phyloP scores from a whole-genome alignment of 2,888 invertebrate species.

The Melieria crassipennis region DNA sequence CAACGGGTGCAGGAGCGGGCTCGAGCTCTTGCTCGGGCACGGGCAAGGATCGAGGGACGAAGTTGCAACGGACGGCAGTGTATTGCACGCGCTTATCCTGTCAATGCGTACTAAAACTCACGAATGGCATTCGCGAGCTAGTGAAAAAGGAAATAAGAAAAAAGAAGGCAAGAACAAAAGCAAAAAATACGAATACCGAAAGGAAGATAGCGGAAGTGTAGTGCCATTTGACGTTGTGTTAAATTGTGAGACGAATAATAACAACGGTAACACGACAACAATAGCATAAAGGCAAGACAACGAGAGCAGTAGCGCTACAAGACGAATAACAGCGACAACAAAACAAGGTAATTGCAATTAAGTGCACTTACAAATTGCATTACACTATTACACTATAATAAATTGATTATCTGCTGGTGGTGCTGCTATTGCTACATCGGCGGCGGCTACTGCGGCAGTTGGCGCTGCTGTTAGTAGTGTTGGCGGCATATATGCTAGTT shows the following conservation, averaged over 20 bases:
- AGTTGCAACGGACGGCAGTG: no score
- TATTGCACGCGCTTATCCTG: no score
- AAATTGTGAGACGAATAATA: neutral
- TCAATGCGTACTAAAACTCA: no score
- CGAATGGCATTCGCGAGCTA: no score
- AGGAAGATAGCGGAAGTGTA: no score
- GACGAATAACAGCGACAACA: neutral
- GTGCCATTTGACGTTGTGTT: neutral
- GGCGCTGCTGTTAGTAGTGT: no score
- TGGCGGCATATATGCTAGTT: neutral
- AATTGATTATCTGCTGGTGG: constrained; percentile 12
- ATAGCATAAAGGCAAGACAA: neutral
- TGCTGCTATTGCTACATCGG: no score
- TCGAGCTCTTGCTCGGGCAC: no score
- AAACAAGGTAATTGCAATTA: constrained; percentile 9
- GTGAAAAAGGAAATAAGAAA: neutral
- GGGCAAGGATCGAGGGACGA: no score
- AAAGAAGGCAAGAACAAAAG: neutral
- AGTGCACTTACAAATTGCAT: constrained; percentile 7
- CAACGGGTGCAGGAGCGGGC: no score
- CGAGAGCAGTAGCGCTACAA: neutral
- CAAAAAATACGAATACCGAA: no score
- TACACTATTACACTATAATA: neutral
- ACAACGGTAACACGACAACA: neutral
- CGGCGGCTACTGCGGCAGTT: no score